Percentiles rank a stretch among this genome's conserved stretches.
Evolutionary conservation across 2,113 vertebrate genomes (phyloP).

Genomic region (Struthio camelus): DNA sequence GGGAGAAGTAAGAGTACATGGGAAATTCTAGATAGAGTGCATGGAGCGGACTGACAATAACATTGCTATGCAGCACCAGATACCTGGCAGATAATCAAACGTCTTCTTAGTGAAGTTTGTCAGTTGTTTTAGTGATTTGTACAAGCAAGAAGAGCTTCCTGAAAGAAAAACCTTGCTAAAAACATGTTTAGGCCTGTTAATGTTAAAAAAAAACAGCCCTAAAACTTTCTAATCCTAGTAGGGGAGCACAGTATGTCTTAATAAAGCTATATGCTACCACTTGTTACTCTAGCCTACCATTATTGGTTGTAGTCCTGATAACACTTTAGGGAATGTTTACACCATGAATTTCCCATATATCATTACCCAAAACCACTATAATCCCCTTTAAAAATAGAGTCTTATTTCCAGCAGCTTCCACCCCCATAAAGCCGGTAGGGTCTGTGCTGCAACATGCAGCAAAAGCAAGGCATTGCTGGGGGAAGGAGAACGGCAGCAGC

Average conservation of each 20-base stretch:
- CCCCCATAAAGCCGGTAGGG: neutral
- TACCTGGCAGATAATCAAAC: neutral
- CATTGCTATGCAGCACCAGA: neutral
- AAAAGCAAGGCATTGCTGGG: neutral
- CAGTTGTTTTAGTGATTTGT: neutral
- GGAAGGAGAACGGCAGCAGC: neutral
- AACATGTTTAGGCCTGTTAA: neutral
- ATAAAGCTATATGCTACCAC: neutral
- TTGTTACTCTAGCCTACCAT: neutral
- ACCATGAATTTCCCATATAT: neutral
- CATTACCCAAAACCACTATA: neutral
- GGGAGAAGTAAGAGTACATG: neutral
- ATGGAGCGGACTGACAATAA: neutral
- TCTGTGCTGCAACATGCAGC: neutral
- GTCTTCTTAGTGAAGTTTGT: neutral
- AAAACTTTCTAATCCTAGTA: neutral
- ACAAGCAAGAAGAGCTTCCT: neutral
- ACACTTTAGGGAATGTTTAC: neutral
- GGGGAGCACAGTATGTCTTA: neutral
- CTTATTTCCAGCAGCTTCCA: neutral
- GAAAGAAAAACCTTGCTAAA: neutral
- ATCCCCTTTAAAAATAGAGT: neutral
- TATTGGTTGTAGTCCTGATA: neutral
- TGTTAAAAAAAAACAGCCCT: neutral
- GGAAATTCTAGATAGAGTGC: neutral